Conservation (phyloP, 2,797 vertebrate genomes). For the Intellagama lesueurii region DNA sequence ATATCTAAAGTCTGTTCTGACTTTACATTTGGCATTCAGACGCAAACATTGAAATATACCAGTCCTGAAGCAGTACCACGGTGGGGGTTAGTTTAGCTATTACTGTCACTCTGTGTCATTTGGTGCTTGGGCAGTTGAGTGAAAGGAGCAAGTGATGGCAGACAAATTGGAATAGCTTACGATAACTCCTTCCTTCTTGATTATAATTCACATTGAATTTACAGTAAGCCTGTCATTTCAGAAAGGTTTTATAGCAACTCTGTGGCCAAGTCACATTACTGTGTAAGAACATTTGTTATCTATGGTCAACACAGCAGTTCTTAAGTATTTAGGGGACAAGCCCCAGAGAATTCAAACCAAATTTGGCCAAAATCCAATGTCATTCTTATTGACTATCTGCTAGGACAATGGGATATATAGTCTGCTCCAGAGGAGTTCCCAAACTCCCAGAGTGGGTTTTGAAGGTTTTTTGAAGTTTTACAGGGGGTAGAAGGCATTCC, state of each 20-base stretch:
- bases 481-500: background rate
- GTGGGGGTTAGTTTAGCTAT: background rate
- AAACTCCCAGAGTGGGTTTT: background rate
- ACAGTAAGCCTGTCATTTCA: background rate
- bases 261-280: background rate
- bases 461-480: background rate
- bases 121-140: background rate
- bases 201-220: background rate
- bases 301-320: background rate
- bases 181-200: background rate
- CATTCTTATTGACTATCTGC: background rate
- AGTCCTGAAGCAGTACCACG: background rate
- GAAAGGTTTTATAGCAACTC: background rate
- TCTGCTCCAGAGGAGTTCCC: background rate
- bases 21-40: constrained; percentile 9
- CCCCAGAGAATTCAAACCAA: background rate
- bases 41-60: background rate
- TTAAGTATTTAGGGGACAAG: background rate
- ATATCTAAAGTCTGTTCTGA: background rate
- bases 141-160: background rate
- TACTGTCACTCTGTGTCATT: background rate
- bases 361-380: background rate
- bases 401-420: background rate
- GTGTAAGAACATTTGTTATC: background rate
- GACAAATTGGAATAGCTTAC: background rate